Evolutionary conservation across 2,113 vertebrate genomes (phyloP).

Genomic region (Fregetta grallaria): DNA sequence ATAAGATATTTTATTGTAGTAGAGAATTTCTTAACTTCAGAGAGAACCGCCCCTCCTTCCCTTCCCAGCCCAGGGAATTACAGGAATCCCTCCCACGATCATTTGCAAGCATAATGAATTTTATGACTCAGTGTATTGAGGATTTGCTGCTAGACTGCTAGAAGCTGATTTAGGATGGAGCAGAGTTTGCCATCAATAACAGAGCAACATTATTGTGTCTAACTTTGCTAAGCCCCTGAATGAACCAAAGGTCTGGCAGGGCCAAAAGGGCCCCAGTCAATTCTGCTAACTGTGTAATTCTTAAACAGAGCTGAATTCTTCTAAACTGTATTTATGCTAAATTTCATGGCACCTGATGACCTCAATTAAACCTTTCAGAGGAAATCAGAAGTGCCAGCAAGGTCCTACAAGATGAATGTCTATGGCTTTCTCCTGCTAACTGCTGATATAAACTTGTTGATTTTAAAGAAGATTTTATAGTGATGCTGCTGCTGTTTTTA

Average conservation of each 20-base stretch:
- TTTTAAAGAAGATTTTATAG: slow-evolving; percentile 42
- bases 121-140: not conserved
- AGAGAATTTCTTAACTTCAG: not conserved
- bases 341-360: slow-evolving; percentile 19
- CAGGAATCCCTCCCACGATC: not conserved
- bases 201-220: not conserved
- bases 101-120: not conserved
- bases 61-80: not conserved
- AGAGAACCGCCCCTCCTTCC: fast-evolving
- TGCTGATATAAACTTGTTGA: not conserved
- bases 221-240: not conserved
- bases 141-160: not conserved
- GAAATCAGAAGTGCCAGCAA: slow-evolving; percentile 16
- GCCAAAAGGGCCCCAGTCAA: not conserved
- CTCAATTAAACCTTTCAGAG: slow-evolving; percentile 55
- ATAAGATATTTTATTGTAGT: not conserved
- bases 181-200: slow-evolving; percentile 16
- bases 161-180: not conserved
- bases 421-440: slow-evolving; percentile 11
- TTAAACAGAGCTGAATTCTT: not conserved
- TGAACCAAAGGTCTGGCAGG: not conserved
- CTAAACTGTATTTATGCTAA: slow-evolving; percentile 22
- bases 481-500: slow-evolving; percentile 12
- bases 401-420: slow-evolving; percentile 38
- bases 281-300: slow-evolving; percentile 7